These are phyloP conservation scores for Sycophila texana DNA, from an alignment of 2,888 invertebrate species.

Conservation along the genomic window DNA sequence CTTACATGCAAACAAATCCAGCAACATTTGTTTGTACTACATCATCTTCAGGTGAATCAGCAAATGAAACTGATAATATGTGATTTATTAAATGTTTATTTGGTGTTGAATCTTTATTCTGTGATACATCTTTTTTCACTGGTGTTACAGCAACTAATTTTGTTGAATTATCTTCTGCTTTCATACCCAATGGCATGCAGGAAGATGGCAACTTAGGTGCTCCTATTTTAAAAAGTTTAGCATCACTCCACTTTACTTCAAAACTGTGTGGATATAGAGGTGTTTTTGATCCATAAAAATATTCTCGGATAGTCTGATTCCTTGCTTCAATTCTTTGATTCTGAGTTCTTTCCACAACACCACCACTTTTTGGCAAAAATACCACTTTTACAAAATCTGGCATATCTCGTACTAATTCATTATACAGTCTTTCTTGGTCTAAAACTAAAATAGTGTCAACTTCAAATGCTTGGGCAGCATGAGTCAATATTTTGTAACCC, in stretches of 20 bases:
- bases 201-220: slow-evolving; percentile 95
- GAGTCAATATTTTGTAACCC: slow-evolving; percentile 91
- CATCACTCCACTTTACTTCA: slow-evolving; percentile 92
- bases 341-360: slow-evolving; percentile 92
- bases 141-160: slow-evolving; percentile 90
- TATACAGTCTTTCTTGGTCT: slow-evolving; percentile 97
- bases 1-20: slow-evolving; percentile 95
- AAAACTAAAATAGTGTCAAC: slow-evolving; percentile 96
- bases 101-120: too few relatives aligned
- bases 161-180: slow-evolving; percentile 91
- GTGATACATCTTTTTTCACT: slow-evolving; percentile 76
- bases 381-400: slow-evolving; percentile 94
- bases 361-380: slow-evolving; percentile 95
- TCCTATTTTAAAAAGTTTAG: slow-evolving; percentile 95
- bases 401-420: slow-evolving; percentile 94
- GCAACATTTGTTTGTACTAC: slow-evolving; percentile 91
- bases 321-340: slow-evolving; percentile 84
- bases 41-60: slow-evolving; percentile 88
- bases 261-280: slow-evolving; percentile 95
- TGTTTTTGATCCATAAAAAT: slow-evolving; percentile 93
- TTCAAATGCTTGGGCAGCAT: slow-evolving; percentile 95
- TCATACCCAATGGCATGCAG: slow-evolving; percentile 98
- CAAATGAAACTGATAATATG: slow-evolving; percentile 91
- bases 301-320: slow-evolving; percentile 90
- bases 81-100: slow-evolving; percentile 85